Evolutionary conservation across 1,140 invertebrate genomes (phyloP).

Genomic region (Carposina sasakii): DNA sequence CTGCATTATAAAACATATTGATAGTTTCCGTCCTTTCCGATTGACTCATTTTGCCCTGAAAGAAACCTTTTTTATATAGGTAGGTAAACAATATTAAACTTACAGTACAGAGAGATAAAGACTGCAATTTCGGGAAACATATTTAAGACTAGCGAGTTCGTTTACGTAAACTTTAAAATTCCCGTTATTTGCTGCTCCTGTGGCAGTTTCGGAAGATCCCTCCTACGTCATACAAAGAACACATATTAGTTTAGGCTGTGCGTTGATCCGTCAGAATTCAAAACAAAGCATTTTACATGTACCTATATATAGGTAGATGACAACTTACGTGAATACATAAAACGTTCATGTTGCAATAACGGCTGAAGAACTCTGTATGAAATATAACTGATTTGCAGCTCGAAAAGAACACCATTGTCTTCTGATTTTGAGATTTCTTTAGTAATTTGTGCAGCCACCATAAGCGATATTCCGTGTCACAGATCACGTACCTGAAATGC

Average conservation of each 20-base stretch:
- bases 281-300: background rate
- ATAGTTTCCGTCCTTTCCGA: slow-evolving; percentile 83
- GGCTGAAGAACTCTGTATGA: slow-evolving; percentile 62
- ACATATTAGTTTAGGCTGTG: too few relatives aligned
- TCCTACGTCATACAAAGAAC: too few relatives aligned
- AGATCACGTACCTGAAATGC: slow-evolving; percentile 77
- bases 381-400: slow-evolving; percentile 89
- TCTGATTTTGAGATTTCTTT: slow-evolving; percentile 83
- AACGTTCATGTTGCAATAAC: slow-evolving; percentile 69
- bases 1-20: slow-evolving; percentile 76
- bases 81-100: too few relatives aligned
- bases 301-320: background rate
- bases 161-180: too few relatives aligned
- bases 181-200: too few relatives aligned
- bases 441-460: slow-evolving; percentile 87
- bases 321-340: slow-evolving; percentile 81
- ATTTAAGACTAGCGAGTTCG: too few relatives aligned
- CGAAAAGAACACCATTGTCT: slow-evolving; percentile 91
- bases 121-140: too few relatives aligned
- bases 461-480: slow-evolving; percentile 85
- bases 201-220: too few relatives aligned
- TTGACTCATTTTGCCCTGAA: slow-evolving; percentile 88
- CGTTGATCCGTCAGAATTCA: too few relatives aligned
- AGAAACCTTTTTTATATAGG: too few relatives aligned
- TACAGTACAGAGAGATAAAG: too few relatives aligned